Percentiles rank a stretch among this genome's conserved stretches.
Conservation (phyloP, 1,140 invertebrate genomes). For the Bradysia coprophila region DNA sequence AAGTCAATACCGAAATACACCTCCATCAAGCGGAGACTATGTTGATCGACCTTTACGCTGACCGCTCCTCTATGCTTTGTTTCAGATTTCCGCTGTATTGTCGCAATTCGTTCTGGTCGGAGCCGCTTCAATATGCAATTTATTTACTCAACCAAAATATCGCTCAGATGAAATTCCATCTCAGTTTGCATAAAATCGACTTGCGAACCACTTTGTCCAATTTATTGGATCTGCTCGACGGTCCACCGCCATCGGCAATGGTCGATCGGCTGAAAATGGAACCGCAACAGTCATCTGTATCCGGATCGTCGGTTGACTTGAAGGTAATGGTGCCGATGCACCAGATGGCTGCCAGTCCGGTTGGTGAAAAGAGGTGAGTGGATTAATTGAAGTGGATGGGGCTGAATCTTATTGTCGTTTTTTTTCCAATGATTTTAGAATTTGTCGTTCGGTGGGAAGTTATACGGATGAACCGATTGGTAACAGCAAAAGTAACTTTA, state of each 20-base stretch:
- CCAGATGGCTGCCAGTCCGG: background rate
- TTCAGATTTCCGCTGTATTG: slow-evolving; percentile 60
- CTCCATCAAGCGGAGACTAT: too few species aligned
- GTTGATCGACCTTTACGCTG: too few species aligned
- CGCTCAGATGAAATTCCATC: slow-evolving; percentile 57
- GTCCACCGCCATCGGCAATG: background rate
- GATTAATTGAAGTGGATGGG: background rate
- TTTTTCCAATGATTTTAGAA: background rate
- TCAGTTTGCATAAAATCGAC: slow-evolving; percentile 46
- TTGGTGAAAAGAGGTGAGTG: too few species aligned
- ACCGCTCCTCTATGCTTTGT: slow-evolving; percentile 9
- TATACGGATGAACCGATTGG: background rate
- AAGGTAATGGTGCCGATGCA: background rate
- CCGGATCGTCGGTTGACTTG: background rate
- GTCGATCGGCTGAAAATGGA: background rate
- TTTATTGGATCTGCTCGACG: slow-evolving; percentile 37
- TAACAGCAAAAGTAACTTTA: background rate
- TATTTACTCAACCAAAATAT: slow-evolving; percentile 81
- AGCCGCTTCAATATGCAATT: slow-evolving; percentile 62
- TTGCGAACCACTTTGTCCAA: slow-evolving; percentile 55
- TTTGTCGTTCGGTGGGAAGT: background rate
- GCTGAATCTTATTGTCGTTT: background rate
- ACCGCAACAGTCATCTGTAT: background rate
- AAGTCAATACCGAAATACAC: slow-evolving; percentile 24
- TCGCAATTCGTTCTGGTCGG: slow-evolving; percentile 38